phyloP scores from a whole-genome alignment of 1,140 invertebrate species.

The Drosophila saltans region DNA sequence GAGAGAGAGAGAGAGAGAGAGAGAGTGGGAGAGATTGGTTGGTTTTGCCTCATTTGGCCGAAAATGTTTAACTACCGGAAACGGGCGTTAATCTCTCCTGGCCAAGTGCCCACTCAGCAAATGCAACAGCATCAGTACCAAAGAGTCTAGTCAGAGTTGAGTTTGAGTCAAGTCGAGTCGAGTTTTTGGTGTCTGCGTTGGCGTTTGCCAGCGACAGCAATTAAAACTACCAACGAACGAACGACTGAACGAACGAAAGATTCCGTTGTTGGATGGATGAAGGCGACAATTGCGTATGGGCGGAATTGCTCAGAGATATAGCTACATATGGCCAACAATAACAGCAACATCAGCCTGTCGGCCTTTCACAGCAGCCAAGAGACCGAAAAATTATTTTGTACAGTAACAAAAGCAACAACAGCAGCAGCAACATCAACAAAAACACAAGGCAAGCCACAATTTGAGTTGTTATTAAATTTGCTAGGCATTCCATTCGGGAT shows the following conservation, averaged over 20 bases:
- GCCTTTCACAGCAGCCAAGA: conserved; percentile 32
- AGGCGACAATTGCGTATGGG: conserved; percentile 70
- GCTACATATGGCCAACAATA: conserved; percentile 18
- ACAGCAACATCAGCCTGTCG: conserved; percentile 16
- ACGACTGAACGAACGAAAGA: not conserved
- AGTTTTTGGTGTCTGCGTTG: conserved; percentile 23
- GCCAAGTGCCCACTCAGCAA: conserved; percentile 62
- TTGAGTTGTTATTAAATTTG: no score
- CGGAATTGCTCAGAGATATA: conserved; percentile 29
- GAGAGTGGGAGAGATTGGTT: conserved; percentile 2
- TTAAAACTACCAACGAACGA: conserved; percentile 46
- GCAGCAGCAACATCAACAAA: no score
- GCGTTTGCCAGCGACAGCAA: conserved; percentile 54
- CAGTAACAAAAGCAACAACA: no score
- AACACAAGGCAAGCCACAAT: no score
- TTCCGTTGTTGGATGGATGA: conserved; percentile 15
- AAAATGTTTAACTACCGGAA: conserved; percentile 66
- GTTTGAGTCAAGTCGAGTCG: not conserved
- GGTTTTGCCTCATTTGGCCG: conserved; percentile 46
- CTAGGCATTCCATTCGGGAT: no score
- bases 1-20: not conserved
- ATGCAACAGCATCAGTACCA: conserved; percentile 25
- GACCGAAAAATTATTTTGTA: conserved; percentile 31
- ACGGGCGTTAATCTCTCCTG: conserved; percentile 72
- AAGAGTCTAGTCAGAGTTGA: conserved; percentile 10